Evolutionary conservation across 35 echinoderm and acorn worm genomes (phyloP).

Genomic region (Lytechinus variegatus): DNA sequence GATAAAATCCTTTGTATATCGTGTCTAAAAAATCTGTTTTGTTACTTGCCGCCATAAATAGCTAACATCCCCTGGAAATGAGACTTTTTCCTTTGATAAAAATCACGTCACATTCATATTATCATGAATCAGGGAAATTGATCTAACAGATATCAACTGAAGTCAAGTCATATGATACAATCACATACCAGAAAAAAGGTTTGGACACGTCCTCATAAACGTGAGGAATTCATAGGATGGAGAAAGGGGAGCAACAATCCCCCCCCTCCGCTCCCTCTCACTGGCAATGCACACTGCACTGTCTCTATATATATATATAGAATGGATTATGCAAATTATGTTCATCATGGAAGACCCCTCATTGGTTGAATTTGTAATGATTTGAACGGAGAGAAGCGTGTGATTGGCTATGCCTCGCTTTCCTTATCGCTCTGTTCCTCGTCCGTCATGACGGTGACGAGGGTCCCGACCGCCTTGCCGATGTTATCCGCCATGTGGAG

Average conservation of each 20-base stretch:
- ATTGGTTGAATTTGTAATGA: conserved; percentile 24
- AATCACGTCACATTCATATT: too few relatives aligned
- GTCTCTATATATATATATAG: neutral
- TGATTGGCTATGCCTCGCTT: conserved; percentile 59
- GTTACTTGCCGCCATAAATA: neutral
- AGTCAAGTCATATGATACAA: neutral
- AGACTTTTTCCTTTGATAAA: too few relatives aligned
- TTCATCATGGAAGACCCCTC: conserved; percentile 36
- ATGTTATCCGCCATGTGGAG: conserved; percentile 96
- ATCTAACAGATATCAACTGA: neutral
- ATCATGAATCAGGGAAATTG: too few relatives aligned
- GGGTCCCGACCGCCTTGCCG: conserved; percentile 91
- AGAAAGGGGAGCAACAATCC: neutral
- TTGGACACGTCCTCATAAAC: neutral
- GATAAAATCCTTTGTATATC: neutral
- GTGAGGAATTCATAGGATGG: neutral
- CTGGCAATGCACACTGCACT: neutral
- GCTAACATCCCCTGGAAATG: too few relatives aligned
- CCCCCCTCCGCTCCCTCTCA: neutral
- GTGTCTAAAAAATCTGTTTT: neutral
- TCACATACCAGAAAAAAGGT: neutral
- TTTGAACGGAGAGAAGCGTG: neutral
- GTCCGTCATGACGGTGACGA: conserved; percentile 98
- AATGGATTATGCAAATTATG: neutral
- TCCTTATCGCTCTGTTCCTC: conserved; percentile 86